Base-by-base conservation (phyloP, 2,888 invertebrate genomes). In the Lepidochitona cinerea region DNA sequence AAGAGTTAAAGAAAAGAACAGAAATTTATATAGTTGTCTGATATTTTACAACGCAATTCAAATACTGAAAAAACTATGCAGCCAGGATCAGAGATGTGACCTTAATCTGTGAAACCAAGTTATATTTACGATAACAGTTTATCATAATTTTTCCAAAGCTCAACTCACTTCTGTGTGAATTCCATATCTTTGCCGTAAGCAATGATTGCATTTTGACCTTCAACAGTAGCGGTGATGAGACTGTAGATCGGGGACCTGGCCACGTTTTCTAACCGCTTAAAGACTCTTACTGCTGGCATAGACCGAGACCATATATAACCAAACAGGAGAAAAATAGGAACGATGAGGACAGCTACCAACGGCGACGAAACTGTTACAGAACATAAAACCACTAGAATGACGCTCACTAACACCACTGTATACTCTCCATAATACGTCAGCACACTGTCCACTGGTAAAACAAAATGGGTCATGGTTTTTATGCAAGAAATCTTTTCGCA, bases 201-300 rank as follows among this genome's bases (percentile, higher is more conserved):
- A 75, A 92, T 92, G 70, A 93, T 93, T 1, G 92, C 92, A 68
- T 90, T 87, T 18, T 93, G 84, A 37, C 93, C 93, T 76, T 92
- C 91, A 3, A 93, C 87, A 1, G 93, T 92, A 0, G 92, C 90
- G 3, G 91, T 90, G 1, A 93, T 90, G 77, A 92, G 92, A 78
- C 92, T 92, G 79, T 92, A 92, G 14, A 93, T 89, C 0, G 93
- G 93, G 0, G 93, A 92, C 32, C 92, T 90, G 0, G 93, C 91
- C 6, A 90, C 87, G 81, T 91, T 93, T 79, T 93, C 93, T 65
- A 92, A 84, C 37, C 78, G 59, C 67, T 82, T 80, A 9, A 79
- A 54, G 36, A 78, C 77, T 12, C 82, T 73, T 70, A 89, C 87
- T 14, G 88, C 89, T 18, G 86, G 84, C 33, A 89, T 81, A 77